These are phyloP conservation scores for Caprella mutica DNA, from an alignment of 2,888 invertebrate species.

Conservation along the genomic window DNA sequence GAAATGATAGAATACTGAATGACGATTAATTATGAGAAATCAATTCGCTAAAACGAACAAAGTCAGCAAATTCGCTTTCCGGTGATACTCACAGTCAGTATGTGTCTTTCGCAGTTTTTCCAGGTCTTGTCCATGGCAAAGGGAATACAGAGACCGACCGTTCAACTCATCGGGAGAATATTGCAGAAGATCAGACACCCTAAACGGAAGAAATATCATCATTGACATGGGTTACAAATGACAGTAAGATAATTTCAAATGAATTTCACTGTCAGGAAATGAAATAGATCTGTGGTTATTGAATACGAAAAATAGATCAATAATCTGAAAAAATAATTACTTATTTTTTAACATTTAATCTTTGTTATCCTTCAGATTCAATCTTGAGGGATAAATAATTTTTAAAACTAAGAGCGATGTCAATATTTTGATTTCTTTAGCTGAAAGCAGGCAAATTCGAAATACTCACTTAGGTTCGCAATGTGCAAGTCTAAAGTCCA, in stretches of 20 bases:
- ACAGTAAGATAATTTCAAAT: too few relatives aligned
- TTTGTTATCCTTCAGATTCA: too few relatives aligned
- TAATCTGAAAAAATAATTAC: too few relatives aligned
- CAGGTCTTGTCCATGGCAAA: constrained; percentile 93
- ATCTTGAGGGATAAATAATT: too few relatives aligned
- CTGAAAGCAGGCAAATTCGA: not conserved
- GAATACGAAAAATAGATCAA: too few relatives aligned
- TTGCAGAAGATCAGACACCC: constrained; percentile 83
- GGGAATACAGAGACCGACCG: constrained; percentile 81
- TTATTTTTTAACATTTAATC: too few relatives aligned
- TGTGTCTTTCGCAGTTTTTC: constrained; percentile 87
- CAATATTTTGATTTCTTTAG: too few relatives aligned
- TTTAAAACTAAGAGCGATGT: too few relatives aligned
- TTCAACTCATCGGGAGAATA: constrained; percentile 87
- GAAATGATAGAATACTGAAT: not conserved
- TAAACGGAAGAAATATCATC: too few relatives aligned
- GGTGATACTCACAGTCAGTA: constrained; percentile 71
- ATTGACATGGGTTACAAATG: too few relatives aligned
- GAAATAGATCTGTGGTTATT: too few relatives aligned
- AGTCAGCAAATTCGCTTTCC: not conserved
- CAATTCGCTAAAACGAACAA: not conserved
- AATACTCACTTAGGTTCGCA: constrained; percentile 79
- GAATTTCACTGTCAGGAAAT: too few relatives aligned
- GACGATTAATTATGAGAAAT: not conserved
- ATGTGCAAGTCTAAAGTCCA: constrained; percentile 91